These are phyloP conservation scores for Ictidomys tridecemlineatus DNA, from an alignment of 2,113 vertebrate genomes.

Conservation along the genomic window DNA sequence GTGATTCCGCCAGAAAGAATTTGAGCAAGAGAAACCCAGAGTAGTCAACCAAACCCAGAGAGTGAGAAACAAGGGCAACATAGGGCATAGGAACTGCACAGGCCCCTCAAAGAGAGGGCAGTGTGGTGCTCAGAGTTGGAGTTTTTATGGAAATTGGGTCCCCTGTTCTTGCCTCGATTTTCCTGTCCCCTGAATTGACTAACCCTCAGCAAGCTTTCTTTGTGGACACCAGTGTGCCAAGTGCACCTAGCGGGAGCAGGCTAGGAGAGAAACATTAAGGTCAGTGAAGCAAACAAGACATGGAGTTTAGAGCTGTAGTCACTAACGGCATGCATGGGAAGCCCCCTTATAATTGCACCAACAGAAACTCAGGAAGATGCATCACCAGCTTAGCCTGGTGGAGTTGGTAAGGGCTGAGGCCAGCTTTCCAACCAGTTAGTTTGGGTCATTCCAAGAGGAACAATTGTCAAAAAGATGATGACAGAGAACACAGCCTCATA, in stretches of 20 bases:
- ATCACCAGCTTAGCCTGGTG: background rate
- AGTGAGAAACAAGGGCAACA: no score
- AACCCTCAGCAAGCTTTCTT: no score
- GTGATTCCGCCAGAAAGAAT: no score
- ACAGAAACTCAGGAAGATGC: background rate
- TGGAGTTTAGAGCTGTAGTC: background rate
- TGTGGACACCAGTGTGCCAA: no score
- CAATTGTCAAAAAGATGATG: background rate
- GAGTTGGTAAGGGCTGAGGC: background rate
- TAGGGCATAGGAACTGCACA: no score
- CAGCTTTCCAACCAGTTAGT: background rate
- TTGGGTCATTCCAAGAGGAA: background rate
- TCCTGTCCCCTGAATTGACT: no score
- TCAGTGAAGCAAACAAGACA: background rate
- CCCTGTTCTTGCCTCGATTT: no score
- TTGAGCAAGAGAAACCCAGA: no score
- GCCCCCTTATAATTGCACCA: background rate
- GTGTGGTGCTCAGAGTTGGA: no score
- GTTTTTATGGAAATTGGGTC: no score
- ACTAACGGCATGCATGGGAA: background rate
- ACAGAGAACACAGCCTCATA: background rate
- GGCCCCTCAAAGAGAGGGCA: no score
- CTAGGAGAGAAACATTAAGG: background rate
- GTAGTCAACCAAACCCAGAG: no score
- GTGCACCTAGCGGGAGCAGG: fast-evolving